Evolutionary conservation across 2,888 invertebrate genomes (phyloP).

Genomic region (Cerastis rubricosa): DNA sequence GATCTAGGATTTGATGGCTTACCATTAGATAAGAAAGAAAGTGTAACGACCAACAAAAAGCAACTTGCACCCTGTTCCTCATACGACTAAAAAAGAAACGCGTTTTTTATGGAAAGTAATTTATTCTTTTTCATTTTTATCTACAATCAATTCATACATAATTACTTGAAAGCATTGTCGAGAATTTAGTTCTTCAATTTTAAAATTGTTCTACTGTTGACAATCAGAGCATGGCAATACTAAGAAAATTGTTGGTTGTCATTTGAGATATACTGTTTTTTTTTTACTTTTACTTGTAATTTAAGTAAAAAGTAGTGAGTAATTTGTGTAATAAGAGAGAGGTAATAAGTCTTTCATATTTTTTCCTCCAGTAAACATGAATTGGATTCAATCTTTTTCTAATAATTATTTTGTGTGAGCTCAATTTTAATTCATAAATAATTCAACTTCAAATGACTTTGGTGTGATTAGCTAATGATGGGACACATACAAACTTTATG

Average conservation of each 20-base stretch:
- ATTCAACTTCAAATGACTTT: background rate
- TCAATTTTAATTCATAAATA: background rate
- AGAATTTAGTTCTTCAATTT: conserved; percentile 38
- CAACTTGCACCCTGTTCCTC: too few species aligned
- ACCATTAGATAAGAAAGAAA: background rate
- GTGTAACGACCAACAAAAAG: too few species aligned
- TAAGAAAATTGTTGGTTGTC: conserved; percentile 60
- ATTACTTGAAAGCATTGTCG: conserved; percentile 53
- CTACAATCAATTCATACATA: conserved; percentile 53
- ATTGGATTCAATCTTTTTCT: background rate
- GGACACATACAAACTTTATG: background rate
- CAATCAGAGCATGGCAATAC: conserved; percentile 58
- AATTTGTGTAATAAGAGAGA: conserved; percentile 36
- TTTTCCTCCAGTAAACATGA: background rate
- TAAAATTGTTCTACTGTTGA: conserved; percentile 38
- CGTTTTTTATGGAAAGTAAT: background rate
- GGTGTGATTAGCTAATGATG: background rate
- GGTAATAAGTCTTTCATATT: background rate
- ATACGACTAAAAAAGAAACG: too few species aligned
- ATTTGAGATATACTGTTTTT: conserved; percentile 49
- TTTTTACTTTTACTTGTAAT: conserved; percentile 58
- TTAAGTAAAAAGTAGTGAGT: conserved; percentile 40
- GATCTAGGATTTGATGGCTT: background rate
- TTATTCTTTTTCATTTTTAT: conserved; percentile 34
- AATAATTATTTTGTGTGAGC: background rate